Conservation (phyloP, 2,113 vertebrate genomes). For the Trogon surrucura region DNA sequence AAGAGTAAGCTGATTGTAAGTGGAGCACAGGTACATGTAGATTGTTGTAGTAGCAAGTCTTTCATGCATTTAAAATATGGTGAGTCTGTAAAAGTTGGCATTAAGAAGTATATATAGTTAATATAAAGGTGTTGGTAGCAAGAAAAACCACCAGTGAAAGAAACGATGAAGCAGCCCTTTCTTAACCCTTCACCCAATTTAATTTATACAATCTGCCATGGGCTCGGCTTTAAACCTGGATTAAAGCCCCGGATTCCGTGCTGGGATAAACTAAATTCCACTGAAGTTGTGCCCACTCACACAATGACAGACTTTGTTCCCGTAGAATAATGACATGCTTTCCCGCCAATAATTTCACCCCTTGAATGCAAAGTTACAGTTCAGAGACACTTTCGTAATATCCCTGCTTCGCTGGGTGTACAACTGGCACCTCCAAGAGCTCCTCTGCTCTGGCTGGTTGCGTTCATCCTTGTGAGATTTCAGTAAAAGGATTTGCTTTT, state of each 20-base stretch:
- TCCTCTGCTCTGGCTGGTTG: neutral
- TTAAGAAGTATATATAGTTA: neutral
- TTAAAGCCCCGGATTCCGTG: conserved; percentile 1
- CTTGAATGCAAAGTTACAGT: neutral
- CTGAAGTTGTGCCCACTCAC: neutral
- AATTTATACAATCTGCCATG: neutral
- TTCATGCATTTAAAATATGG: neutral
- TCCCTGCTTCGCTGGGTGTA: neutral
- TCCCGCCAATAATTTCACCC: fast-evolving
- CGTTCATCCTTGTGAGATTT: neutral
- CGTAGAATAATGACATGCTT: neutral
- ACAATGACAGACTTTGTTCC: neutral
- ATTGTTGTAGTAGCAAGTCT: neutral
- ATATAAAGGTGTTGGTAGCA: neutral
- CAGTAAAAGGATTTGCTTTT: neutral
- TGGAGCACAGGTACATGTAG: neutral
- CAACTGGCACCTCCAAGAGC: neutral
- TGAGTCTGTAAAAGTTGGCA: neutral
- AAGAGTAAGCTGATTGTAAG: neutral
- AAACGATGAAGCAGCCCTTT: neutral
- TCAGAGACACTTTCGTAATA: neutral
- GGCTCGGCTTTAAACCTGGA: neutral
- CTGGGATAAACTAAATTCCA: conserved; percentile 24
- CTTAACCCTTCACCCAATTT: neutral
- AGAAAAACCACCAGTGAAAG: neutral